Evolutionary conservation across 1,140 invertebrate genomes (phyloP), one percentile per base, ranked within the genome.

Genomic region (Trichoplusia ni): DNA sequence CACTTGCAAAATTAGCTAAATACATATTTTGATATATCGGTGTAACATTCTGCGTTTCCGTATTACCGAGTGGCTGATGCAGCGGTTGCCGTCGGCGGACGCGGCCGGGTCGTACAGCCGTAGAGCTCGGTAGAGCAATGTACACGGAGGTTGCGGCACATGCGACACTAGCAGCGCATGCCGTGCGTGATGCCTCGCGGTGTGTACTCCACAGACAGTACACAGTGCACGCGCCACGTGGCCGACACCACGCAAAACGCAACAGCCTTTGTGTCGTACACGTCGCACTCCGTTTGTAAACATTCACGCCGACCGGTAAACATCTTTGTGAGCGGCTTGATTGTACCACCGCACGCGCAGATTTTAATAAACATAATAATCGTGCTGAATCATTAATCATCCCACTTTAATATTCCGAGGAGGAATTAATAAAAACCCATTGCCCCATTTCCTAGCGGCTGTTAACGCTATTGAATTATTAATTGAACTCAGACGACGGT

Each of bases 391-490:
- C 58, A 61, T 64, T 58, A 42, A 60, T 67, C 64, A 62, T 37
- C 54, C 23, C 29, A 42, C 40, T 61, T 64, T 54, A 65, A 61
- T 69, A 67, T 69, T 56, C 67, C 46, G 56, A 64, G 51, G 70
- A 60, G 53, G 42, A 53, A 70, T 74, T 73, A 84, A 78, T 81
- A 81, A 79, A 81, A 75, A 69, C 72, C 72, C 51, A 66, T 70
- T 70, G 77, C 64, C 65, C 70, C 72, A 75, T 81, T 78, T 79
- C 69, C 61, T 70, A 69, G 73, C 64, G 62, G 68, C 67, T 67
- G 75, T 75, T 79, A 62, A 58, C 63, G 71, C 73, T 73, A 69
- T 71, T 85, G 82, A 87, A 87, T 87, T 82, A 84, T 85, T 79
- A 82, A 87, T 82, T 61, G 42, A 67, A 64, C 46, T 64, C 63